Base-by-base conservation (phyloP, 2,888 invertebrate genomes). In the Heliconius hortense region DNA sequence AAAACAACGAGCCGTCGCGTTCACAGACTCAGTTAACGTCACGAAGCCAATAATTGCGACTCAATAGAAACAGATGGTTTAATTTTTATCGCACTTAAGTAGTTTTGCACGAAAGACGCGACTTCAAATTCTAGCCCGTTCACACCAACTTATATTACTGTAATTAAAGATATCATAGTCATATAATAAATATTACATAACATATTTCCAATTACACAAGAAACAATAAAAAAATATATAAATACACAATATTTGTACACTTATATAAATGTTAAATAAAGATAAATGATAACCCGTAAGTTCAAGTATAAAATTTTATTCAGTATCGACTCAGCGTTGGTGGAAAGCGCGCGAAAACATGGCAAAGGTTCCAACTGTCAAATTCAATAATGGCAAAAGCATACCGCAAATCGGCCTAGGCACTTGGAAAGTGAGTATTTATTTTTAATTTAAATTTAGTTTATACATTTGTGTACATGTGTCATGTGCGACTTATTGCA, bases 371-470 rank as follows among this genome's bases (percentile, higher is more conserved):
- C 87, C 89, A 0, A 79, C 83, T 0, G 78, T 84, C 4, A 87
- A 78, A 18, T 86, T 90, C 13, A 87, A 83, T 68, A 88, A 90
- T 82, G 90, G 90, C 69, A 81, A 82, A 78, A 86, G 84, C 5
- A 84, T 89, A 80, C 90, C 90, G 13, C 84, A 77, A 1, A 39
- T 90, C 0, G 90, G 90, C 77, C 81, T 90, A 70, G 89, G 89
- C 8, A 89, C 89, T 1, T 89, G 89, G 89, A 88, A 88, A 85
- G 89, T 89, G 68, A 80, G 83, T 75, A 39, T 60, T 26, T 67
- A 15, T 10, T 48, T 39, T 48, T 26, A n/a, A 24, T 26, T 53
- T 35, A 10, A 8, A 35, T 35, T 35, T 35, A 35, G 10, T 35
- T 35, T 31, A 31, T 31, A 31, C 8, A 31, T 8, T 31, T 31